These are phyloP conservation scores for Parnassius apollo DNA, from an alignment of 2,888 invertebrate genomes.

Conservation along the genomic window DNA sequence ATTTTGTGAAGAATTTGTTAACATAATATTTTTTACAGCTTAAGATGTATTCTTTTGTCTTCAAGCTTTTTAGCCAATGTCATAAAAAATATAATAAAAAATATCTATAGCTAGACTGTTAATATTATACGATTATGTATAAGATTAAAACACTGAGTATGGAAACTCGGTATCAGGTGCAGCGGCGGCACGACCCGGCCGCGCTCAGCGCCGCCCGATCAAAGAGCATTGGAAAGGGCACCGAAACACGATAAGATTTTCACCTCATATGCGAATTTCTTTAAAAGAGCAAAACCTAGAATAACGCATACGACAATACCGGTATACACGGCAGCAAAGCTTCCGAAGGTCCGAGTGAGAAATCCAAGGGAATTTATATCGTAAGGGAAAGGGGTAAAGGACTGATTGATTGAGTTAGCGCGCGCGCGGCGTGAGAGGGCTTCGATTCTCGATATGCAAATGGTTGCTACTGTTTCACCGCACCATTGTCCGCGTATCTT, in stretches of 20 bases:
- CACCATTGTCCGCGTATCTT: constrained; percentile 54
- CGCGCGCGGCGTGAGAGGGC: constrained; percentile 31
- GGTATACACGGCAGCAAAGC: constrained; percentile 1
- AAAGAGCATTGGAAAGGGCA: constrained; percentile 21
- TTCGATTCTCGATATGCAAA: constrained; percentile 71
- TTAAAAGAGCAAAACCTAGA: constrained; percentile 41
- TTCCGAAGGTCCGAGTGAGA: background rate
- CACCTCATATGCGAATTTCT: constrained; percentile 36
- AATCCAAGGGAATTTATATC: background rate
- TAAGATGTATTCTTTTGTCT: too few relatives aligned
- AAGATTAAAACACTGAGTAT: too few relatives aligned
- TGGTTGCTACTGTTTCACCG: constrained; percentile 66
- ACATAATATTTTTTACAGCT: too few relatives aligned
- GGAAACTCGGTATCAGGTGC: background rate
- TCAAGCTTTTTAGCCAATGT: too few relatives aligned
- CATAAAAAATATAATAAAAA: too few relatives aligned
- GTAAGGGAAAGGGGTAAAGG: background rate
- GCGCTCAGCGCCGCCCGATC: background rate
- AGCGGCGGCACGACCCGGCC: too few relatives aligned
- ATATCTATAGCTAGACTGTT: too few relatives aligned
- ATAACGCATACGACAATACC: constrained; percentile 27
- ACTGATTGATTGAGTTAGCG: background rate
- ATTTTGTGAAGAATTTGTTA: too few relatives aligned
- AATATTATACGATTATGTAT: too few relatives aligned
- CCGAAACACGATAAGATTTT: constrained; percentile 25